Evolutionary conservation across 2,797 vertebrate species (phyloP).

Genomic region (Tinamus major): DNA sequence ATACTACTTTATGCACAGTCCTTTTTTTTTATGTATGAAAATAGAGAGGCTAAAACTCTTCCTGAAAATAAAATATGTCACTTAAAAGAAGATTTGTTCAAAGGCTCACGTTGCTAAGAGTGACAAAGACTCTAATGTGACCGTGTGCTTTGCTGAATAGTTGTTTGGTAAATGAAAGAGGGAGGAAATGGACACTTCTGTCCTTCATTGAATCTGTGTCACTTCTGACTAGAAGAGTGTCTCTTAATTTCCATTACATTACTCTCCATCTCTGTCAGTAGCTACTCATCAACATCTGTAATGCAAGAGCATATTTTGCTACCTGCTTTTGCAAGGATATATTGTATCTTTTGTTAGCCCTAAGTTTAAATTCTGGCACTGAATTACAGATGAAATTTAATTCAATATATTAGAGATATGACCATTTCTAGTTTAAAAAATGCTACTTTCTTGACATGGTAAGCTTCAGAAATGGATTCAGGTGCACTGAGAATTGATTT

Average conservation of each 20-base stretch:
- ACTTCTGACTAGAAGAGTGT: background rate
- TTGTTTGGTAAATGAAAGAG: background rate
- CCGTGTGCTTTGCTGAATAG: background rate
- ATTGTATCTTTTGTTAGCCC: slow-evolving; percentile 3
- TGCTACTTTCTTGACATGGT: slow-evolving; percentile 55
- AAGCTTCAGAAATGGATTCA: slow-evolving; percentile 68
- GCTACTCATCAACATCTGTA: slow-evolving; percentile 6
- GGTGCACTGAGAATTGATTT: slow-evolving; percentile 63
- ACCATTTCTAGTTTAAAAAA: background rate
- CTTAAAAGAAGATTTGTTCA: background rate
- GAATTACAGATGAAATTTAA: slow-evolving; percentile 60
- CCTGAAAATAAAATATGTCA: background rate
- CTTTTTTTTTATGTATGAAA: background rate
- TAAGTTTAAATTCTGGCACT: slow-evolving; percentile 44
- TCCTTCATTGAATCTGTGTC: background rate
- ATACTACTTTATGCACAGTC: background rate
- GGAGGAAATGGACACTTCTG: background rate
- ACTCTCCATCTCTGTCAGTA: background rate
- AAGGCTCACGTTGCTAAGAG: background rate
- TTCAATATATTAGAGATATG: background rate
- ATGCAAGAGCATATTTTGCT: slow-evolving; percentile 13
- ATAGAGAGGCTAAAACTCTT: background rate
- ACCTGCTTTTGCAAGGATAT: slow-evolving; percentile 23
- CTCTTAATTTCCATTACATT: background rate
- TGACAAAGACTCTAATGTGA: background rate